Evolutionary conservation across 2,888 invertebrate species (phyloP).

Genomic region (Cheiracanthium punctorium): DNA sequence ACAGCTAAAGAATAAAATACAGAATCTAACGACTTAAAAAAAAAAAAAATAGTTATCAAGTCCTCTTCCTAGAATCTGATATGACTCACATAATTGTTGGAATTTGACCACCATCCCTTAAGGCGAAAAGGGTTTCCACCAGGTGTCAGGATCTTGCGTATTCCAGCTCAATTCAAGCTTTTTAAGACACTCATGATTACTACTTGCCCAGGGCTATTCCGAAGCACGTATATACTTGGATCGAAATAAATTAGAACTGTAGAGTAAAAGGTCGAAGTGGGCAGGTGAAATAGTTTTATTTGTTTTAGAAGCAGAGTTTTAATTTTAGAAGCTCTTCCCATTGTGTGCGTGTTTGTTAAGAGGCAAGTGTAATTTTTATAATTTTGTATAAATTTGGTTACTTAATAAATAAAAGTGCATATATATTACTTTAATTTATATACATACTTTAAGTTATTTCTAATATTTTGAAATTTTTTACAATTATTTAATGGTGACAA

Average conservation of each 20-base stretch:
- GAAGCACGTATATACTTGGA: constrained; percentile 25
- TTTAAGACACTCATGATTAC: background rate
- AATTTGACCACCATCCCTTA: constrained; percentile 21
- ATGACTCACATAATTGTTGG: background rate
- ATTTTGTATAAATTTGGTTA: too few species aligned
- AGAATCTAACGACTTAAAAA: background rate
- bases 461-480: background rate
- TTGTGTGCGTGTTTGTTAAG: too few species aligned
- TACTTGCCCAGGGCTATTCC: background rate
- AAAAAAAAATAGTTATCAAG: background rate
- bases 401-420: too few species aligned
- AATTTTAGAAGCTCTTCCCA: background rate
- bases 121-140: constrained; percentile 43
- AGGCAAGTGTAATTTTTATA: too few species aligned
- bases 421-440: too few species aligned
- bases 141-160: constrained; percentile 27
- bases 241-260: constrained; percentile 13
- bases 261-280: constrained; percentile 10
- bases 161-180: background rate
- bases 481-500: too few species aligned
- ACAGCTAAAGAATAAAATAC: background rate
- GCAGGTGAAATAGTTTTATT: background rate
- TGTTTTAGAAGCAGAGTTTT: background rate
- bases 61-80: background rate
- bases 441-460: too few species aligned